These are phyloP conservation scores for Chrysina gloriosa DNA, from an alignment of 2,888 invertebrate genomes.

Conservation along the genomic window DNA sequence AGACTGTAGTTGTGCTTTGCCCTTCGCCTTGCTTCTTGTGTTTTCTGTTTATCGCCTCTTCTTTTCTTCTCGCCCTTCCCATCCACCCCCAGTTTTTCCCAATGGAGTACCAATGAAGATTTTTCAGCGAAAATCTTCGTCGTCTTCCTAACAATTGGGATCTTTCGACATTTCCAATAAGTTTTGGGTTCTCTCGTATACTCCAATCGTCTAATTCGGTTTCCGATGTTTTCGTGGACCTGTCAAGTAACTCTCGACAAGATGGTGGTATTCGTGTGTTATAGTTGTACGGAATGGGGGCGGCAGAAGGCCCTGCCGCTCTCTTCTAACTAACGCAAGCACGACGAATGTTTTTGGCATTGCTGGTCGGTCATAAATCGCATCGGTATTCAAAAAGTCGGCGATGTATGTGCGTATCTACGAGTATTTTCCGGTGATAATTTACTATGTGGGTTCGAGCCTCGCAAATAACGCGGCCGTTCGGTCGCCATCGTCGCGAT, in stretches of 20 bases:
- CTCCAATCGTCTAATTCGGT: slow-evolving; percentile 15
- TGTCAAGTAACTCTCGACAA: slow-evolving; percentile 16
- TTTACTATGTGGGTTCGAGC: slow-evolving; percentile 17
- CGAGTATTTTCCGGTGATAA: slow-evolving; percentile 1
- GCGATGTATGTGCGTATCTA: not conserved
- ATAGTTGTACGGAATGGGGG: not conserved
- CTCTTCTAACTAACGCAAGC: not conserved
- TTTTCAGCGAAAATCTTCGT: too few species aligned
- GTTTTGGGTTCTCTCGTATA: too few species aligned
- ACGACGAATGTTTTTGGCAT: slow-evolving; percentile 15
- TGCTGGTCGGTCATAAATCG: slow-evolving; percentile 13
- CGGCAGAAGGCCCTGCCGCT: not conserved
- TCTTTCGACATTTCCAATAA: too few species aligned
- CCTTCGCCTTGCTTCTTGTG: too few species aligned
- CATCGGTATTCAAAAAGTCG: slow-evolving; percentile 24
- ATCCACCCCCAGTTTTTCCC: too few species aligned
- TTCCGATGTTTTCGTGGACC: not conserved
- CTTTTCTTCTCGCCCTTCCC: too few species aligned
- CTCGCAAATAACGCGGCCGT: slow-evolving; percentile 9
- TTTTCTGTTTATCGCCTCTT: too few species aligned
- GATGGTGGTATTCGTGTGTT: not conserved
- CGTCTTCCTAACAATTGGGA: too few species aligned
- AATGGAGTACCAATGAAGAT: too few species aligned
- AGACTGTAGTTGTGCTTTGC: too few species aligned
- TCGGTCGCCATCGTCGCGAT: not conserved